Evolutionary conservation across 92 coral and sea anemone species (phyloP).

Genomic region (Porites rus): DNA sequence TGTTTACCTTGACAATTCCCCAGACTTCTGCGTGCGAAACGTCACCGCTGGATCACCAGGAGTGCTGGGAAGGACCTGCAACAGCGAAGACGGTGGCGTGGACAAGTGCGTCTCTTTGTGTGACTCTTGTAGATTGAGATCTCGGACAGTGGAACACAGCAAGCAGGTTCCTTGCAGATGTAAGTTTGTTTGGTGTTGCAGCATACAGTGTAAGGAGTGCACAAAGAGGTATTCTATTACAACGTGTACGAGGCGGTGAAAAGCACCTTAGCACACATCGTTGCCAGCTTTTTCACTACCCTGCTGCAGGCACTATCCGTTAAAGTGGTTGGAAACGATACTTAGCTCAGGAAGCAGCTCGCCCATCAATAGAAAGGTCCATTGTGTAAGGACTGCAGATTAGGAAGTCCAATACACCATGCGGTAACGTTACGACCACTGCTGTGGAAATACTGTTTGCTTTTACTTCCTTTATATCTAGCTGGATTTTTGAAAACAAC

Average conservation of each 20-base stretch:
- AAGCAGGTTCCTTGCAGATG: slow-evolving; percentile 66
- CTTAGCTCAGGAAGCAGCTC: not conserved
- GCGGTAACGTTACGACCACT: no score
- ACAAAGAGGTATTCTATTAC: slow-evolving; percentile 20
- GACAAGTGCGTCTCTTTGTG: slow-evolving; percentile 75
- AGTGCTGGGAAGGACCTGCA: slow-evolving; percentile 83
- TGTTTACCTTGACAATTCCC: slow-evolving; percentile 73
- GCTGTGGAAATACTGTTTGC: no score
- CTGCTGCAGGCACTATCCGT: not conserved
- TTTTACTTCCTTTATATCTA: no score
- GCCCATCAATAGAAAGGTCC: not conserved
- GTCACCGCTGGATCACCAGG: slow-evolving; percentile 71
- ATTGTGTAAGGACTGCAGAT: not conserved
- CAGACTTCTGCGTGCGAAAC: slow-evolving; percentile 84
- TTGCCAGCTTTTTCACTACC: not conserved
- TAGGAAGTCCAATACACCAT: not conserved
- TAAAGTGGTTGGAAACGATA: not conserved
- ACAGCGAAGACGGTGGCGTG: slow-evolving; percentile 38
- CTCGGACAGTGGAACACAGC: slow-evolving; percentile 31
- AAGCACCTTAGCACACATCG: not conserved
- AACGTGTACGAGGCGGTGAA: slow-evolving; percentile 30
- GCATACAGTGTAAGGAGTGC: slow-evolving; percentile 75
- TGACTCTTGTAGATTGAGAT: slow-evolving; percentile 66
- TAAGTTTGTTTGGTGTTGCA: slow-evolving; percentile 93
- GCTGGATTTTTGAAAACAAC: no score